Evolutionary conservation across 2,888 invertebrate species (phyloP).

Genomic region (Ectemnius cavifrons): DNA sequence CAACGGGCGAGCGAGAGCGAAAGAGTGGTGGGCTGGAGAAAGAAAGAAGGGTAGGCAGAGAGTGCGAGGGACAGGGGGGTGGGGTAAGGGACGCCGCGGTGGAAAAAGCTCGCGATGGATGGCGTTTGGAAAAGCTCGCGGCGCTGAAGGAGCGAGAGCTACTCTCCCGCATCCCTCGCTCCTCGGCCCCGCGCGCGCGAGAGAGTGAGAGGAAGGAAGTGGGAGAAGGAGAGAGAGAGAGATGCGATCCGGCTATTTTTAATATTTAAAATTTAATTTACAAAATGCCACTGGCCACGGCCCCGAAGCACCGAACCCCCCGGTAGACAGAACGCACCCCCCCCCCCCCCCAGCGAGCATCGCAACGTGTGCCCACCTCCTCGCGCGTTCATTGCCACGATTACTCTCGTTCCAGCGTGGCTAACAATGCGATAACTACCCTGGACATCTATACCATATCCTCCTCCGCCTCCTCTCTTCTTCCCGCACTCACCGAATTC

Average conservation of each 20-base stretch:
- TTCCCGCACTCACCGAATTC: neutral
- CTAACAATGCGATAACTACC: slow-evolving; percentile 3
- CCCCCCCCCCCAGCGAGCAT: slow-evolving; percentile 32
- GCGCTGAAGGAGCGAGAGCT: slow-evolving; percentile 50
- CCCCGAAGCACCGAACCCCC: slow-evolving; percentile 36
- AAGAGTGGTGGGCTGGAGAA: too few relatives aligned
- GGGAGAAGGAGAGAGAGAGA: slow-evolving; percentile 34
- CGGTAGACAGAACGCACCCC: slow-evolving; percentile 33
- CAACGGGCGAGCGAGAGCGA: neutral
- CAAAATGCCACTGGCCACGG: slow-evolving; percentile 74
- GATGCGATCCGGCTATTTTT: slow-evolving; percentile 72
- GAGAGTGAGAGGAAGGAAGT: slow-evolving; percentile 18
- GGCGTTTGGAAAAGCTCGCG: slow-evolving; percentile 60
- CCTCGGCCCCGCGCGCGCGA: too few relatives aligned
- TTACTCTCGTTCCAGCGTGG: neutral
- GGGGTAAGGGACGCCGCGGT: slow-evolving; percentile 21
- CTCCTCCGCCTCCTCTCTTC: neutral
- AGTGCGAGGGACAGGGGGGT: slow-evolving; percentile 15
- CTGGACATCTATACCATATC: neutral
- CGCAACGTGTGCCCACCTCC: slow-evolving; percentile 35
- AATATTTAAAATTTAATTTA: slow-evolving; percentile 79
- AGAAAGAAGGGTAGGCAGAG: too few relatives aligned
- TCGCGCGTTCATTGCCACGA: slow-evolving; percentile 21
- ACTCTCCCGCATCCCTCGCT: too few relatives aligned
- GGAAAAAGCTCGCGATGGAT: slow-evolving; percentile 57